Evolutionary conservation across 2,113 vertebrate genomes (phyloP), one percentile per base, ranked within the genome.

Genomic region (Isichthys henryi): DNA sequence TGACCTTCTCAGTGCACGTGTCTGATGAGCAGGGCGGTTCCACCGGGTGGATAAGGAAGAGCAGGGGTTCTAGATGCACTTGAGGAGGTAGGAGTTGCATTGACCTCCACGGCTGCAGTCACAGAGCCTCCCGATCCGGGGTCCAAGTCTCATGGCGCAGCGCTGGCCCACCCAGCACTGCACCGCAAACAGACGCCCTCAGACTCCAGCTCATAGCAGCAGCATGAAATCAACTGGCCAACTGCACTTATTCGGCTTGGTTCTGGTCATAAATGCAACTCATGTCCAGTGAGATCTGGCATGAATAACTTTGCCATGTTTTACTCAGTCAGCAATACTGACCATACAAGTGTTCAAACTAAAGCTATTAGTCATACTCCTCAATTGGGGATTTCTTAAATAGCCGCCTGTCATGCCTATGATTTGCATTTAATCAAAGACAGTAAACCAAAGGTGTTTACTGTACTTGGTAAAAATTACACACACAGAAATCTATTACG

Each of bases 51-150:
- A 35, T 43, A 35, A 1, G 27, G 27, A 39, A 43, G 74, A 35
- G n/a, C 13, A 43, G 31, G 35, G 31, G 11, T 35, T 19, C 94
- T 91, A 96, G 93, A 96, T 94, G 92, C 96, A 96, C 89, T 96
- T 96, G 35, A 97, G 94, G 86, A 97, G 94, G 93, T 95, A 96
- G 3, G 95, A 95, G 94, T 97, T 96, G 91, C 96, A 96, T 92
- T 93, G 95, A 15, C 93, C 93, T 88, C 95, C 94, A 90, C 94
- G 84, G 66, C 94, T 91, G 53, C 96, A 96, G 93, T 96, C 95
- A n/a, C 96, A 97, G n/a, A 96, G 94, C 90, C 95, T 95, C 90
- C 96, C 96, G 70, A 96, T 96, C 89, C 95, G 94, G 15, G 96
- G 94, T 3, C 96, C 96, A 4, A 94, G 94, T 92, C 93, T 96